Evolutionary conservation across 2,113 vertebrate species (phyloP), one percentile per base, ranked within the genome.

Genomic region (Pterocles burchelli): DNA sequence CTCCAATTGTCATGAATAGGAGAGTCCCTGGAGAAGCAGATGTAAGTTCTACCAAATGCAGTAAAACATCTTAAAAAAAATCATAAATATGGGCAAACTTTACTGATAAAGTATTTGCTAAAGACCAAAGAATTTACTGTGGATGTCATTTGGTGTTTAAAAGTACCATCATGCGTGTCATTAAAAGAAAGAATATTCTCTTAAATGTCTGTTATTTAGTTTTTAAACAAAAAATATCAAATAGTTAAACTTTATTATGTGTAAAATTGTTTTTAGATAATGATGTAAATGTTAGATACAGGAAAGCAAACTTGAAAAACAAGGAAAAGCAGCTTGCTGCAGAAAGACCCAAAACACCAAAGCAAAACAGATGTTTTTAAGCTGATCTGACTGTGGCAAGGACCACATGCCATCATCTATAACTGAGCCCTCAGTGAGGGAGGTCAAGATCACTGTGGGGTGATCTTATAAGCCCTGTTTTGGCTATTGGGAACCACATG

Each of bases 201-300:
- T 96, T 95, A 94, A 97, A 96, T 86, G 92, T 92, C 95, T 97
- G 86, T 97, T 98, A 97, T 96, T 98, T 97, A 96, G 94, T 97
- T 98, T 97, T 95, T 71, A 97, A 97, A 97, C 97, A 95, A 97
- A 97, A 98, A 97, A 97, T 97, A 97, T 65, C 93, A 96, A 98
- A 97, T 96, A 97, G 96, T 98, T 98, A 98, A 98, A 98, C 89
- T 98, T 98, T 98, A 98, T 98, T 97, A 97, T 92, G 97, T 98
- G 97, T 97, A 97, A 98, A 98, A 98, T 98, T 98, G 94, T 92
- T 97, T 97, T 92, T 85, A 94, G 93, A 95, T 95, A 83, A 75
- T 46, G 77, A 96, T 93, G 88, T 68, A 95, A 95, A 97, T 41
- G 79, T 80, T 96, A 89, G 85, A 77, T 93, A 94, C 72, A 72